Base-by-base conservation (phyloP, 1,140 invertebrate genomes). In the Harlomillsia oculata region DNA sequence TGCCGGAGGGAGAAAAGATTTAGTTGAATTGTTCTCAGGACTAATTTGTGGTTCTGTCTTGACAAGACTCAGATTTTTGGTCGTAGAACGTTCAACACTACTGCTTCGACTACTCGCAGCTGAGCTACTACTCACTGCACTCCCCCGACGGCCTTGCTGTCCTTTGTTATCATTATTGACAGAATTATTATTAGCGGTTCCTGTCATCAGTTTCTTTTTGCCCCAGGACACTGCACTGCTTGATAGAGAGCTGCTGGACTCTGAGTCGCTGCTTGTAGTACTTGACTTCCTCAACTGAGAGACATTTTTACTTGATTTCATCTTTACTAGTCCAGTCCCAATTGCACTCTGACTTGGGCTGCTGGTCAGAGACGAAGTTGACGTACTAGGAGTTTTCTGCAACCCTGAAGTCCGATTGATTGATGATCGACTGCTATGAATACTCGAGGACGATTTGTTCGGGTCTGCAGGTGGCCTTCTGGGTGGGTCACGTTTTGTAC, bases 401-500 rank as follows among this genome's bases (percentile, higher is more conserved):
- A 48, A 39, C 26, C 46, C 39, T 44, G 48, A 28, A 25, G 52
- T 32, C 14, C 50, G 53, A 64, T 44, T 58, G 36, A 60, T 56
- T 53, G 53, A n/a, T n/a, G n/a, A 52, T 44, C 59, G 39, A 56
- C 50, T 53, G 34, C 36, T 28, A 34, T 53, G 53, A 53, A 36
- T 55, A 50, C 43, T 49, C 23, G 29, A 16, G 23, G 51, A 48
- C 20, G 53, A 54, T 58, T 64, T 60, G 30, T 55, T 64, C 8
- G 62, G 62, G 49, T 60, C 62, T n/a, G 62, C 53, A 28, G 62
- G 62, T 41, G 62, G 62, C 45, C 62, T 37, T 51, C 58, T 55
- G 23, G 29, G 37, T 25, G 43, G 36, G 49, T 61, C 59, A 48
- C 48, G 48, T 50, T 56, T 58, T 25, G 32, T 21, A 3, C 41